Base-by-base conservation (phyloP, 2,113 vertebrate species). In the Vulpes ferrilata region DNA sequence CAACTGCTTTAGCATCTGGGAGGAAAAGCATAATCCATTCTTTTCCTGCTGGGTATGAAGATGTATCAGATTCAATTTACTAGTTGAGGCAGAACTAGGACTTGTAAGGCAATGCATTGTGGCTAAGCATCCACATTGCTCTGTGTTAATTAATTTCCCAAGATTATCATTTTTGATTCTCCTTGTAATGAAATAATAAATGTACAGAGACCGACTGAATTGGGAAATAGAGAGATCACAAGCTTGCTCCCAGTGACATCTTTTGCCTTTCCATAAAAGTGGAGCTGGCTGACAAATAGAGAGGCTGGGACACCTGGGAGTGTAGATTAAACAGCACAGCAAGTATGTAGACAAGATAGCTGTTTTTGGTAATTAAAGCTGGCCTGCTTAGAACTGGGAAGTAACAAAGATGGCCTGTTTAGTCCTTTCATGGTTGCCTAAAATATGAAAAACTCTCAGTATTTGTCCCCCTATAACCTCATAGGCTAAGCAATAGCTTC, bases 321-420 rank as follows among this genome's bases (percentile, higher is more conserved):
- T 97, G 73, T 35, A 81, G 92, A 95, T 86, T 87, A 90, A 98
- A 93, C 53, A 88, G 43, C 53, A 95, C 86, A 97, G 86, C 91
- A 93, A 91, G 65, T 80, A 27, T 55, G 38, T 76, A 96, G 84
- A 94, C 88, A 92, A 78, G 38, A 90, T 84, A 89, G 65, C 62
- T 97, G 79, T n/a, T 97, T 51, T 95, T 89, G 88, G 94, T 98
- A 95, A 98, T 98, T 98, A 97, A 93, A 81, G 5, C 57, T 87
- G 67, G 88, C 64, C 79, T 95, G 48, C 74, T 98, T 94, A 96
- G 93, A 84, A 81, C 59, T 62, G 25, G 22, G 55, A 91, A 13
- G 64, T 92, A 90, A 53, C 84, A 97, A 92, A 94, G 35, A 81
- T 88, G 51, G 17, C 62, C 32, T 92, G 74, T 43, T 84, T 90